phyloP scores from a whole-genome alignment of 2,113 vertebrate species.

The Trogon melanurus region DNA sequence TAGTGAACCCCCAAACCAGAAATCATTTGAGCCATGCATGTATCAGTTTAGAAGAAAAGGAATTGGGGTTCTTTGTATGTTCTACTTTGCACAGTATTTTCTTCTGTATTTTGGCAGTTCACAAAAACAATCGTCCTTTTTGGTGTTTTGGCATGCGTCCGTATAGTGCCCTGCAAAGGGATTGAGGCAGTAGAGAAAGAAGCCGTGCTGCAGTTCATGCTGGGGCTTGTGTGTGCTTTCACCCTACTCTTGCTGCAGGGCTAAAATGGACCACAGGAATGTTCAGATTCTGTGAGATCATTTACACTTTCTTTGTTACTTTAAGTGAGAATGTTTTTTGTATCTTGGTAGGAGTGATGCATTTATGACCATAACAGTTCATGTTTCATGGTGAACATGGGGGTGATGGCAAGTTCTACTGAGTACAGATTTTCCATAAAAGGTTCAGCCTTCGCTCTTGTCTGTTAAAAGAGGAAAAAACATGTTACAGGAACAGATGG shows the following conservation, averaged over 20 bases:
- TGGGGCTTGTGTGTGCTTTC: background rate
- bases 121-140: background rate
- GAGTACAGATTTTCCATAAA: background rate
- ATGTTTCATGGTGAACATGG: background rate
- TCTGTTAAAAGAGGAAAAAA: background rate
- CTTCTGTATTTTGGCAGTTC: background rate
- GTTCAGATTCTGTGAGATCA: background rate
- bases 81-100: background rate
- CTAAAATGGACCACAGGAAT: background rate
- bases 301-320: background rate
- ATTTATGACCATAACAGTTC: background rate
- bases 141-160: background rate
- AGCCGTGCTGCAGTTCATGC: background rate
- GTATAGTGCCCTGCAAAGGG: background rate
- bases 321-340: background rate
- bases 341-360: background rate
- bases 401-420: background rate
- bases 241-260: background rate
- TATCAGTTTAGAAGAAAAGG: background rate
- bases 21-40: background rate
- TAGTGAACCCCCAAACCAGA: background rate
- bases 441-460: background rate
- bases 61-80: background rate
- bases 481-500: background rate
- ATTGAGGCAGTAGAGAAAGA: background rate